Conservation (phyloP, 2,113 vertebrate genomes). For the Columbina picui region DNA sequence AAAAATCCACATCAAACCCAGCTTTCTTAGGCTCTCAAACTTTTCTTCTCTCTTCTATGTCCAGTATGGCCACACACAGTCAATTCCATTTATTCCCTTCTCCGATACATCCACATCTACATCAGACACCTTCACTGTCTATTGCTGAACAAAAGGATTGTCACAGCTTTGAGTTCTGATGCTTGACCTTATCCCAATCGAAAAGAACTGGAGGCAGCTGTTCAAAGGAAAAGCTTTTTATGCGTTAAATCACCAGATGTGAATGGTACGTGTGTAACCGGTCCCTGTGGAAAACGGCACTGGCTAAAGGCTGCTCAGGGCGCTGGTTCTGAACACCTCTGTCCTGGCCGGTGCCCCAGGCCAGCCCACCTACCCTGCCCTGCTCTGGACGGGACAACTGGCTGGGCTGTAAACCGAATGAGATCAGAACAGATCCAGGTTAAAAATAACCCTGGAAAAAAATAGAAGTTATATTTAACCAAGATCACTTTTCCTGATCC, state of each 20-base stretch:
- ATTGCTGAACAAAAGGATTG: not conserved
- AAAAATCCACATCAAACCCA: not conserved
- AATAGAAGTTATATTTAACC: not conserved
- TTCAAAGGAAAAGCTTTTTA: not conserved
- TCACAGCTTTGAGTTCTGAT: not conserved
- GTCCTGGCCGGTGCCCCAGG: not conserved
- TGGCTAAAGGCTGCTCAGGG: not conserved
- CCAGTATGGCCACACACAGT: not conserved
- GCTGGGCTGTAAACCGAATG: not conserved
- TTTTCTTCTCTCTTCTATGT: not conserved
- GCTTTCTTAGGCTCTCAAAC: not conserved
- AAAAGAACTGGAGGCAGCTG: not conserved
- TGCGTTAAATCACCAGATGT: not conserved
- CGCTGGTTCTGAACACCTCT: not conserved
- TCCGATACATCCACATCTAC: not conserved
- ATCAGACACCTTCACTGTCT: not conserved
- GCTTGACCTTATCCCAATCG: not conserved
- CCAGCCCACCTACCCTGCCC: not conserved
- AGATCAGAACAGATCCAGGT: not conserved
- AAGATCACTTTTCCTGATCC: not conserved
- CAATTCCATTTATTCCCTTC: not conserved
- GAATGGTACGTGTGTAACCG: accelerated
- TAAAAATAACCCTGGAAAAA: not conserved
- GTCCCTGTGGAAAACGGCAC: accelerated
- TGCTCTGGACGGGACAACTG: not conserved